These are phyloP conservation scores for Euglossa dilemma DNA, from an alignment of 1,140 invertebrate genomes.

Conservation along the genomic window DNA sequence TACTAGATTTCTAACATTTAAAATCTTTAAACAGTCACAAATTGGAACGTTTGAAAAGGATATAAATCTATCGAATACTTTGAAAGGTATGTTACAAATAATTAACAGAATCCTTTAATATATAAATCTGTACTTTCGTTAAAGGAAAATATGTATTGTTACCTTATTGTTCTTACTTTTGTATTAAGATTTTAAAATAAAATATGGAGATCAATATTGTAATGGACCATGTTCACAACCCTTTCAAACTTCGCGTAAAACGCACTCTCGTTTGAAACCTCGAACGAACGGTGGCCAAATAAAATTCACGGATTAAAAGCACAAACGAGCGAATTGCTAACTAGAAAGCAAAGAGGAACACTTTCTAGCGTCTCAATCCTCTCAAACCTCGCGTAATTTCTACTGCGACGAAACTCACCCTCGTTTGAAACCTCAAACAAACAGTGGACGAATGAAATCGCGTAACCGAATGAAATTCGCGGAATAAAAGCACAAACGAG, in stretches of 20 bases:
- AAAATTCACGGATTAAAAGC: no score
- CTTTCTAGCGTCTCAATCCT: no score
- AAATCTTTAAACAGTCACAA: constrained; percentile 3
- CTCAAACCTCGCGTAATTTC: no score
- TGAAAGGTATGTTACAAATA: constrained; percentile 6
- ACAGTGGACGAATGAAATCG: no score
- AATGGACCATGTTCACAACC: constrained; percentile 50
- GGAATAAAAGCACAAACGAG: no score
- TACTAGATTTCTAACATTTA: neutral
- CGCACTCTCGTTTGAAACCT: no score
- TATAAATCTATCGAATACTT: neutral
- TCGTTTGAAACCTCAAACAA: no score
- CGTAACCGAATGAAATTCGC: no score
- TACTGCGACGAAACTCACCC: no score
- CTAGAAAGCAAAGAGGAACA: no score
- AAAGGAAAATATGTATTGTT: constrained; percentile 36
- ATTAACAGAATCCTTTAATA: constrained; percentile 20
- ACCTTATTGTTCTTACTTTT: constrained; percentile 61
- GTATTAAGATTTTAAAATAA: constrained; percentile 15
- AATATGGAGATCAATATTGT: constrained; percentile 55
- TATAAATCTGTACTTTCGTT: neutral
- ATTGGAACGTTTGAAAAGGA: neutral
- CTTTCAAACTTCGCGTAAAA: neutral
- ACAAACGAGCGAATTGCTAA: no score
- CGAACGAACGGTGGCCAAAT: no score